These are phyloP conservation scores for Tiaroga cobitis DNA, from an alignment of 2,797 vertebrate genomes.

Conservation along the genomic window DNA sequence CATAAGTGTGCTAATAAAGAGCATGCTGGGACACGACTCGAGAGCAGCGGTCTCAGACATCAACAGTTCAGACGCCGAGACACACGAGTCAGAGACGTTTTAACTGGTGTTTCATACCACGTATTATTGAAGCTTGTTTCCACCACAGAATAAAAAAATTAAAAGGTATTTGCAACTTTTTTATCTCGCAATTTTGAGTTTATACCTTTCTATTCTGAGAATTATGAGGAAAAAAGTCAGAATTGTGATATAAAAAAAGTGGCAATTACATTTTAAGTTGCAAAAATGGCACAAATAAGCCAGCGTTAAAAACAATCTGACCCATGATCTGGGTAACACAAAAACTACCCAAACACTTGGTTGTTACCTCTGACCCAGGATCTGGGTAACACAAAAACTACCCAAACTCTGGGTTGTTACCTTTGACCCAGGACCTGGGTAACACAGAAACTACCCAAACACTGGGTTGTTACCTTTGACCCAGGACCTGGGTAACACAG, in stretches of 20 bases:
- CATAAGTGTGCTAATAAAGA: conserved; percentile 56
- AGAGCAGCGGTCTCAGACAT: conserved; percentile 41
- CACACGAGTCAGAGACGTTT: not conserved
- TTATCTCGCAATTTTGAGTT: not conserved
- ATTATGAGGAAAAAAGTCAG: not conserved
- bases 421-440: no score
- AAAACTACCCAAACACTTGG: no score
- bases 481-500: no score
- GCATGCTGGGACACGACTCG: conserved; percentile 38
- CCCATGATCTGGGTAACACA: no score
- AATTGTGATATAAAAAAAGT: not conserved
- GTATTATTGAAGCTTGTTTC: not conserved
- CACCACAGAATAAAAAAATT: not conserved
- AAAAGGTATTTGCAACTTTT: not conserved
- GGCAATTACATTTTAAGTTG: no score
- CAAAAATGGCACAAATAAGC: no score
- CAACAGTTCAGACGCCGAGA: conserved; percentile 45
- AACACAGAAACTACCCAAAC: no score
- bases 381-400: no score
- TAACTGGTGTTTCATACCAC: not conserved
- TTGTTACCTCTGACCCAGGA: no score
- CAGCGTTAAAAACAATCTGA: no score
- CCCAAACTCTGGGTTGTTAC: no score
- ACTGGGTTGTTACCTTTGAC: no score
- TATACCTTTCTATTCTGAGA: not conserved